phyloP scores from a whole-genome alignment of 2,888 invertebrate genomes.

The Heliconius sara region DNA sequence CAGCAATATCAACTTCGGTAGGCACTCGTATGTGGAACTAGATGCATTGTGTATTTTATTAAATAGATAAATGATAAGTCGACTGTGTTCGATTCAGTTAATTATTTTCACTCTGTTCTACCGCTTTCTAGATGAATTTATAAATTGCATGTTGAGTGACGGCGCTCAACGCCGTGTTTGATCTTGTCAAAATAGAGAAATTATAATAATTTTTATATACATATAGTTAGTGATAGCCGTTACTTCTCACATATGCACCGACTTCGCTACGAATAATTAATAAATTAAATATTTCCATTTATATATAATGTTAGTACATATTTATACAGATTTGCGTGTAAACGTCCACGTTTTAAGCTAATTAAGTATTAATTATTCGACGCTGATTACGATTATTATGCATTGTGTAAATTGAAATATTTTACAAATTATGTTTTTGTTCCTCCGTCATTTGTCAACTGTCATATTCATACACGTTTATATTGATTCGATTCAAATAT shows the following conservation, averaged over 20 bases:
- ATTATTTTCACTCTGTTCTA: not conserved
- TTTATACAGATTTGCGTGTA: not conserved
- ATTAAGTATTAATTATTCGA: constrained; percentile 16
- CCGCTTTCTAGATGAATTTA: not conserved
- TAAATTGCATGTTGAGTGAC: not conserved
- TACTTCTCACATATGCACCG: too few species aligned
- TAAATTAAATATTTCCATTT: too few species aligned
- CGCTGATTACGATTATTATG: constrained; percentile 22
- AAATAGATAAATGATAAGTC: too few species aligned
- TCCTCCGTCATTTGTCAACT: not conserved
- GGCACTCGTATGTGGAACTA: too few species aligned
- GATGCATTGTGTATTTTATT: too few species aligned
- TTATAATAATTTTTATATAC: not conserved
- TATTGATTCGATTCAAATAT: too few species aligned
- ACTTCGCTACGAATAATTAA: too few species aligned
- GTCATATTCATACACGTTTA: not conserved
- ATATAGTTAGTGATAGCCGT: not conserved
- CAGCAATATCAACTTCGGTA: not conserved
- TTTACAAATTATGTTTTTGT: constrained; percentile 11
- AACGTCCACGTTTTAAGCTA: constrained; percentile 15
- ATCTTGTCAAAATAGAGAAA: not conserved
- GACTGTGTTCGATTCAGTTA: too few species aligned
- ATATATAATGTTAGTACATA: not conserved
- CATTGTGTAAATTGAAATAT: constrained; percentile 13
- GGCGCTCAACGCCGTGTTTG: not conserved